phyloP scores from a whole-genome alignment of 2,888 invertebrate species.

The Muscina levida region DNA sequence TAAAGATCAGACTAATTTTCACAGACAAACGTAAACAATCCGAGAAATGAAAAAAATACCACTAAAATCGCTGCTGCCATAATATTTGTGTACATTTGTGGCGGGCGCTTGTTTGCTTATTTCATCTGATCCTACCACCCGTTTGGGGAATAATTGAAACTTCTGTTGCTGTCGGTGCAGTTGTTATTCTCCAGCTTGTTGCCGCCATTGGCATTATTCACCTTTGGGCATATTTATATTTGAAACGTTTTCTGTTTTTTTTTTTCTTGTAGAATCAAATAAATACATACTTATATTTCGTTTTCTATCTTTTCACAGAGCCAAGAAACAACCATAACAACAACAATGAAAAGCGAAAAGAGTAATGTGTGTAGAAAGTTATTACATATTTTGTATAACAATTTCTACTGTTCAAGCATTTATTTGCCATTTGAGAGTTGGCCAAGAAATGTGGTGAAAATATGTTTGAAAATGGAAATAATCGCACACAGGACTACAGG shows the following conservation, averaged over 20 bases:
- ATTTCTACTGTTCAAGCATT: constrained; percentile 42
- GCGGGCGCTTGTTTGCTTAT: constrained; percentile 13
- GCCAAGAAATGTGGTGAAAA: constrained; percentile 25
- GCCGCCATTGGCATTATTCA: constrained; percentile 45
- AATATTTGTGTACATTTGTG: background rate
- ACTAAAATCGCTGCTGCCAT: too few species aligned
- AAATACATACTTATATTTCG: background rate
- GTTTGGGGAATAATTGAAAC: constrained; percentile 17
- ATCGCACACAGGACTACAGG: background rate
- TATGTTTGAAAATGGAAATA: constrained; percentile 4
- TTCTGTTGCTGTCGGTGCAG: background rate
- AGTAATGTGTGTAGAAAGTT: constrained; percentile 26
- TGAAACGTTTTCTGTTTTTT: constrained; percentile 48
- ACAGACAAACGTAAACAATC: background rate
- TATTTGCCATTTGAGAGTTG: constrained; percentile 63
- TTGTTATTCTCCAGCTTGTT: background rate
- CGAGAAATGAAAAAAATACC: background rate
- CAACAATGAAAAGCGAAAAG: background rate
- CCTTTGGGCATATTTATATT: constrained; percentile 62
- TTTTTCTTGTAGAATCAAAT: constrained; percentile 5
- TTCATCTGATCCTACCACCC: constrained; percentile 5
- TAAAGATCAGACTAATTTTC: constrained; percentile 24
- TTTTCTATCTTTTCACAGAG: background rate
- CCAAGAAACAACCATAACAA: background rate
- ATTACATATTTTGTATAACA: constrained; percentile 21